Base-by-base conservation (phyloP, 2,113 vertebrate species). In the Myxocyprinus asiaticus region DNA sequence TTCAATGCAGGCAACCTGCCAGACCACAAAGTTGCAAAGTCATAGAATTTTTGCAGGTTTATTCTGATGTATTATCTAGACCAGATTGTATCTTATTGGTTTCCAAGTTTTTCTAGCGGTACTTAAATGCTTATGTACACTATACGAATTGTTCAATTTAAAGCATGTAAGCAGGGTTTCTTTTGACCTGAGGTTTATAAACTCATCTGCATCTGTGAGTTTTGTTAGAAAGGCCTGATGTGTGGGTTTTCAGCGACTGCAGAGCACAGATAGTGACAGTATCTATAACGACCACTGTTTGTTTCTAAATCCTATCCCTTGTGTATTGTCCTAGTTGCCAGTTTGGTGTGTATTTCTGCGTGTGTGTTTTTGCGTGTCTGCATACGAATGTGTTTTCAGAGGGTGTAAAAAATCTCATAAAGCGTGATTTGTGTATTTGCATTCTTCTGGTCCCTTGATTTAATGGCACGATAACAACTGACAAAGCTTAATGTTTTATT, bases 221-320 rank as follows among this genome's bases (percentile, higher is more conserved):
- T 51, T 79, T 53, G 61, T 15, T 62, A 0, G 2, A 33, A 48
- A 70, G 14, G 51, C 51, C 51, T 55, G 59, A 71, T n/a, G 8
- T 63, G 22, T 53, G 47, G 12, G 47, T 66, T 76, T 47, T 47
- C 15, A 62, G 17, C 0, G 4, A 51, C 61, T 63, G 50, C 59
- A 65, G 65, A 8, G 3, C 11, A 62, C 55, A 17, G 59, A 77
- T 65, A 67, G 43, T 65, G 64, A 69, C 76, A 42, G 82, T 82
- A 48, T 68, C 86, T 83, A 84, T 79, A 83, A 78, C 77, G 11
- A 83, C 85, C 70, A 50, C 22, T 82, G 75, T 85, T 84, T 77
- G 76, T 84, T 83, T 83, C 75, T 77, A 76, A 42, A 15, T 62
- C 71, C 62, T 17, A 72, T 85, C 87, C 4, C 73, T 9, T 77